Conservation (phyloP, 2,888 invertebrate species). For the Drosophila histrio region DNA sequence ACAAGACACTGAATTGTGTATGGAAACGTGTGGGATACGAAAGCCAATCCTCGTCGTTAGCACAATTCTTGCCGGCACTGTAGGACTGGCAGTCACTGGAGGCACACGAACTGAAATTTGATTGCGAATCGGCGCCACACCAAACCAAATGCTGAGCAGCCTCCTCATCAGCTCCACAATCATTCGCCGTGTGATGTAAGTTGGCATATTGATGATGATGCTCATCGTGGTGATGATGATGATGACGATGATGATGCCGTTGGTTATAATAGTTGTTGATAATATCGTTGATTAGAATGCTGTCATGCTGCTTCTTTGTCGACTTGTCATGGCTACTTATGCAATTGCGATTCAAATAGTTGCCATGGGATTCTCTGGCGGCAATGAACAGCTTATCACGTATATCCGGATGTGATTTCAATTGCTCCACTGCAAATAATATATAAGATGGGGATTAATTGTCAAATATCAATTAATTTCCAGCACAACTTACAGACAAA, state of each 20-base stretch:
- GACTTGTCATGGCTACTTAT: slow-evolving; percentile 49
- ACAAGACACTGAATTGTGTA: slow-evolving; percentile 91
- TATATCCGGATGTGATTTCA: slow-evolving; percentile 88
- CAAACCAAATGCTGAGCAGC: slow-evolving; percentile 88
- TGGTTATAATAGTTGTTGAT: slow-evolving; percentile 78
- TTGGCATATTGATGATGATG: slow-evolving; percentile 55
- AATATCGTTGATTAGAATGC: slow-evolving; percentile 79
- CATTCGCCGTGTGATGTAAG: slow-evolving; percentile 61
- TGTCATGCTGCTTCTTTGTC: slow-evolving; percentile 63
- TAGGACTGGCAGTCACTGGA: slow-evolving; percentile 84
- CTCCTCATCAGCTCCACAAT: slow-evolving; percentile 69
- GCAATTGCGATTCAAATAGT: slow-evolving; percentile 81
- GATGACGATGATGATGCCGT: slow-evolving; percentile 50
- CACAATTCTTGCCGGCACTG: slow-evolving; percentile 42
- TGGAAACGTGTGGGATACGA: slow-evolving; percentile 91
- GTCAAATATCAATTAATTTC: background rate
- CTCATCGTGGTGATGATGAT: slow-evolving; percentile 35
- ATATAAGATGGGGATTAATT: background rate
- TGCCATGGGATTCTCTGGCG: slow-evolving; percentile 87
- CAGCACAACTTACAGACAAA: slow-evolving; percentile 88
- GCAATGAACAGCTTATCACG: slow-evolving; percentile 88
- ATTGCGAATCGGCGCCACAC: slow-evolving; percentile 86
- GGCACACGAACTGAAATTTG: slow-evolving; percentile 87
- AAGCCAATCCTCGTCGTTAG: slow-evolving; percentile 85
- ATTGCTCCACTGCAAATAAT: slow-evolving; percentile 88